A percentile compares a stretch with the other conserved stretches of the same genome.
Evolutionary conservation across 2,113 vertebrate species (phyloP).

Genomic region (Butastur rufipennis): DNA sequence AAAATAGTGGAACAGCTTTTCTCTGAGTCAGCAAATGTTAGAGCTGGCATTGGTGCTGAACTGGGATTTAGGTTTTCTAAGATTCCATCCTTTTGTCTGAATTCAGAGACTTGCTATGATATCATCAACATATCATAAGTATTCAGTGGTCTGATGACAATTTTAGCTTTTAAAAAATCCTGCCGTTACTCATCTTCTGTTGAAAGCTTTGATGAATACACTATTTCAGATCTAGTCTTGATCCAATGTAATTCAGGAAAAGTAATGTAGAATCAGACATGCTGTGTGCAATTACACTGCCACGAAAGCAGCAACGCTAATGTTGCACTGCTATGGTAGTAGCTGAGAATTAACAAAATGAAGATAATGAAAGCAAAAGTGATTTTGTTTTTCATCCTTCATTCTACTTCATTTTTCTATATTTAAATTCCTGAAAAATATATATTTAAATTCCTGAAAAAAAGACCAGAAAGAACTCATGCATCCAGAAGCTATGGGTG

Average conservation of each 20-base stretch:
- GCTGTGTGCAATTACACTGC: background rate
- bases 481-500: background rate
- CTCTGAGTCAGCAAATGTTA: background rate
- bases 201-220: background rate
- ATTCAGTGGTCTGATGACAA: background rate
- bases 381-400: background rate
- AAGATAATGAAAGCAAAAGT: background rate
- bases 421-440: background rate
- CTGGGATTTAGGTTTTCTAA: background rate
- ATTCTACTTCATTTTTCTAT: background rate
- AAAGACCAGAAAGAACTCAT: background rate
- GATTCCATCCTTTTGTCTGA: background rate
- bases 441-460: background rate
- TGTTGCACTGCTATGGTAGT: background rate
- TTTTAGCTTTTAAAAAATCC: background rate
- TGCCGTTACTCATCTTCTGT: background rate
- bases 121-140: background rate
- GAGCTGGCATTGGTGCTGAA: background rate
- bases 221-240: background rate
- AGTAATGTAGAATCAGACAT: background rate
- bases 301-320: background rate
- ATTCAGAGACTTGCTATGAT: background rate
- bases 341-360: background rate
- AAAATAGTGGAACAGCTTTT: background rate
- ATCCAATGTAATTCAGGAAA: background rate